These are phyloP conservation scores for Rousettus leschenaultii DNA, from an alignment of 2,113 vertebrate genomes.

Conservation along the genomic window DNA sequence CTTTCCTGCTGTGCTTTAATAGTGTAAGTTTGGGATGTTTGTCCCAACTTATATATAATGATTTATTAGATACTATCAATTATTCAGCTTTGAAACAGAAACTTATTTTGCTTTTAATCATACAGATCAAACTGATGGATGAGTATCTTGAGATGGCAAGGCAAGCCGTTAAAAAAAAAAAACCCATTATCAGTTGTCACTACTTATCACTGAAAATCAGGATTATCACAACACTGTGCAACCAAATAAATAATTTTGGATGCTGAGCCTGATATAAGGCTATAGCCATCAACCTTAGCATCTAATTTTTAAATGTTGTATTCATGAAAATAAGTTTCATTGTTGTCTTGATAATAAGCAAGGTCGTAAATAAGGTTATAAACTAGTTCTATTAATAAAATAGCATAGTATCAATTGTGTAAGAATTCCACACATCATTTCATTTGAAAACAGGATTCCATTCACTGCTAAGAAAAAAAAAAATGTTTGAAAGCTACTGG, in stretches of 20 bases:
- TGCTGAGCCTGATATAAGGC: background rate
- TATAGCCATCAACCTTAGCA: background rate
- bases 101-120: slow-evolving; percentile 52
- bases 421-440: background rate
- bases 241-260: background rate
- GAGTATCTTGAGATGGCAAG: slow-evolving; percentile 35
- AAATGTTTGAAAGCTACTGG: background rate
- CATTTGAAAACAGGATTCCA: background rate
- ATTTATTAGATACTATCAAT: slow-evolving; percentile 64
- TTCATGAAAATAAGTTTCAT: background rate
- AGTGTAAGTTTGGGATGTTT: background rate
- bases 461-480: background rate
- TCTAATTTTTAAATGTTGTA: background rate
- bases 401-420: background rate
- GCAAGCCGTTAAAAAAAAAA: background rate
- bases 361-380: background rate
- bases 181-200: background rate
- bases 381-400: background rate
- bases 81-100: slow-evolving; percentile 61
- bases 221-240: background rate
- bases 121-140: slow-evolving; percentile 55
- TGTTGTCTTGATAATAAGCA: slow-evolving; percentile 22
- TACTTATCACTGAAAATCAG: slow-evolving; percentile 27
- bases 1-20: slow-evolving; percentile 23
- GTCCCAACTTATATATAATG: slow-evolving; percentile 44